Evolutionary conservation across 2,797 vertebrate species (phyloP).

Genomic region (Dendrocincla tyrannina): DNA sequence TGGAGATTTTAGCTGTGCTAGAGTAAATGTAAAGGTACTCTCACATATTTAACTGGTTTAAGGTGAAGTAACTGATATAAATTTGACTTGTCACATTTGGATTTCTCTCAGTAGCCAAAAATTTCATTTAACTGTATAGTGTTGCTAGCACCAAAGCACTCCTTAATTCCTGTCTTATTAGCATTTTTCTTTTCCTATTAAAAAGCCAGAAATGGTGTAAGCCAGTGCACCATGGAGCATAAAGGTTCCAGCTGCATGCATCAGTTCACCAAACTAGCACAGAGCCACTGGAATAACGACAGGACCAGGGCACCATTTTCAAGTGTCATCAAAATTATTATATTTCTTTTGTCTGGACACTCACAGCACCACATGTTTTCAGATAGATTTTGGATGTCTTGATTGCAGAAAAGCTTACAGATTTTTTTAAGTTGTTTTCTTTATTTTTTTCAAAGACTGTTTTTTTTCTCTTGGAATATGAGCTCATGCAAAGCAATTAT

Average conservation of each 20-base stretch:
- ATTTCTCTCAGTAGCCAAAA: neutral
- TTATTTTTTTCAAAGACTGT: neutral
- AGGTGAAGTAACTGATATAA: neutral
- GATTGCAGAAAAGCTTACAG: neutral
- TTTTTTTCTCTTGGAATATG: neutral
- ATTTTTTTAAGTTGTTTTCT: neutral
- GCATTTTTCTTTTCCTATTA: neutral
- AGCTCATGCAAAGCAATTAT: neutral
- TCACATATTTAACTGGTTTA: neutral
- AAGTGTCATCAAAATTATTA: neutral
- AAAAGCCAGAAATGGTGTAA: neutral
- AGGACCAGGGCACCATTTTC: neutral
- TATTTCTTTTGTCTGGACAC: neutral
- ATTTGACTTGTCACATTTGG: neutral
- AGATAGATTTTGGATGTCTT: neutral
- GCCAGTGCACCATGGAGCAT: neutral
- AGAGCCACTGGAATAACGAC: neutral
- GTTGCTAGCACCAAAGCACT: neutral
- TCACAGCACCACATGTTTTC: neutral
- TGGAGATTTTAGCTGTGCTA: neutral
- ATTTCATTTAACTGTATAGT: neutral
- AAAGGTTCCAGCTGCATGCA: neutral
- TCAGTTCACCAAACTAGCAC: neutral
- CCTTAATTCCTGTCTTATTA: neutral
- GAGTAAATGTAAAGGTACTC: neutral